Percentiles rank a stretch among this genome's conserved stretches.
phyloP scores from a whole-genome alignment of 2,888 invertebrate species.

The Drosophila stalkeri region DNA sequence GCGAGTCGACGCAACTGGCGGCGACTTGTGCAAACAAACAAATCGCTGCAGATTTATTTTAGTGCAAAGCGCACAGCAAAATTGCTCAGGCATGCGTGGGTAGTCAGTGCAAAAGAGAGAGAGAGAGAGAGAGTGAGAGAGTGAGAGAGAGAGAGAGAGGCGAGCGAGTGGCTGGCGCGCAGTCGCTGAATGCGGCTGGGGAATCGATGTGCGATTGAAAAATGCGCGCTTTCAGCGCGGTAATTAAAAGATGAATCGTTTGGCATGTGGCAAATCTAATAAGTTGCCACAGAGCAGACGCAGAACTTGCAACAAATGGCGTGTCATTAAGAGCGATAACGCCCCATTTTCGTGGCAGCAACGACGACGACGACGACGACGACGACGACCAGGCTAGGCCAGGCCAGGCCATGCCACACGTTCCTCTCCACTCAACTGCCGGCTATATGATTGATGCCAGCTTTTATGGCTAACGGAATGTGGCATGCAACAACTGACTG shows the following conservation, averaged over 20 bases:
- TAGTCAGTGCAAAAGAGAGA: conserved; percentile 32
- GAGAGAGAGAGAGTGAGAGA: background rate
- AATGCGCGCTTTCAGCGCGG: conserved; percentile 83
- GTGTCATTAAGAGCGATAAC: conserved; percentile 82
- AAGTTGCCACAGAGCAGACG: conserved; percentile 46
- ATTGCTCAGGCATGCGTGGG: conserved; percentile 71
- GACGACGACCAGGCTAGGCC: conserved; percentile 5
- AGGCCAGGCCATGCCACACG: conserved; percentile 8
- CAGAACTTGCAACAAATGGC: conserved; percentile 72
- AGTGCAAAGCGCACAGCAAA: conserved; percentile 68
- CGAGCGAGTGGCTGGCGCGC: conserved; percentile 25
- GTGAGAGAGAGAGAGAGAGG: background rate
- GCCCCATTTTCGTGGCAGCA: conserved; percentile 74
- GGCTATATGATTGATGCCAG: conserved; percentile 76
- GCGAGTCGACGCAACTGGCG: conserved; percentile 50
- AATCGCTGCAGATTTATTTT: conserved; percentile 78
- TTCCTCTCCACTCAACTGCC: conserved; percentile 34
- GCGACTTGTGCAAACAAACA: conserved; percentile 80
- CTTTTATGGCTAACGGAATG: conserved; percentile 73
- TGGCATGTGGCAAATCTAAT: conserved; percentile 70
- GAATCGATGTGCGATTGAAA: conserved; percentile 74
- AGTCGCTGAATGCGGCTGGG: conserved; percentile 27
- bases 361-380: background rate
- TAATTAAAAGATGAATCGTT: conserved; percentile 84
- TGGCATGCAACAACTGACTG: conserved; percentile 34